Evolutionary conservation across 2,113 vertebrate species (phyloP).

Genomic region (Anolis carolinensis): DNA sequence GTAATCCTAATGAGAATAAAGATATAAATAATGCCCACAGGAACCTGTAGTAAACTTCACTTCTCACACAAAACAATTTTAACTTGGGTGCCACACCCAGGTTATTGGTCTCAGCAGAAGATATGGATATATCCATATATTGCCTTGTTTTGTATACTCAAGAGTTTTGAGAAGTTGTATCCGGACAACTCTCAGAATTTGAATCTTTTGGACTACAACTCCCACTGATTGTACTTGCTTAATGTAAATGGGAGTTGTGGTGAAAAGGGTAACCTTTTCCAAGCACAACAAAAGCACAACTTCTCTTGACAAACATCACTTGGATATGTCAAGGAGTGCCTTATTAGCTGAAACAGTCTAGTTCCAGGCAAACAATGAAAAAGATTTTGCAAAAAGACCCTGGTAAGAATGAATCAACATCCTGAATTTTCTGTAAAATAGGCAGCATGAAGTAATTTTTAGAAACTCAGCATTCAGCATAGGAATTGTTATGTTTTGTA

Average conservation of each 20-base stretch:
- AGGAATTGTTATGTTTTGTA: background rate
- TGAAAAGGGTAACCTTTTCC: too few relatives aligned
- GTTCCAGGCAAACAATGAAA: too few relatives aligned
- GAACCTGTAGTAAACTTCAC: background rate
- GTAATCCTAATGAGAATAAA: slow-evolving; percentile 4
- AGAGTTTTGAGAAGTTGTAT: background rate
- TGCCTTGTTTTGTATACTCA: background rate
- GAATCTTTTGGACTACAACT: too few relatives aligned
- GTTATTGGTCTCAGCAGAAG: background rate
- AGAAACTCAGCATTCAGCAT: background rate
- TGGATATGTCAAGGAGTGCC: background rate
- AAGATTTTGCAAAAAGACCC: background rate
- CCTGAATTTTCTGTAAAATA: background rate
- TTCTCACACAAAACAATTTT: background rate
- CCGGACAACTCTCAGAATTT: too few relatives aligned
- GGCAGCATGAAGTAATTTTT: background rate
- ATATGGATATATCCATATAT: background rate
- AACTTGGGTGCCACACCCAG: too few relatives aligned
- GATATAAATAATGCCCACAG: background rate
- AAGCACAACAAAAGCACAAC: background rate
- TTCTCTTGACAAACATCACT: background rate
- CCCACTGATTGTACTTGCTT: too few relatives aligned
- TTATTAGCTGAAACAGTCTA: background rate
- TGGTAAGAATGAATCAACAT: background rate
- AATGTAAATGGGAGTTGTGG: too few relatives aligned